Evolutionary conservation across 2,113 vertebrate genomes (phyloP), one percentile per base, ranked within the genome.

Genomic region (Dromiciops gliroides): DNA sequence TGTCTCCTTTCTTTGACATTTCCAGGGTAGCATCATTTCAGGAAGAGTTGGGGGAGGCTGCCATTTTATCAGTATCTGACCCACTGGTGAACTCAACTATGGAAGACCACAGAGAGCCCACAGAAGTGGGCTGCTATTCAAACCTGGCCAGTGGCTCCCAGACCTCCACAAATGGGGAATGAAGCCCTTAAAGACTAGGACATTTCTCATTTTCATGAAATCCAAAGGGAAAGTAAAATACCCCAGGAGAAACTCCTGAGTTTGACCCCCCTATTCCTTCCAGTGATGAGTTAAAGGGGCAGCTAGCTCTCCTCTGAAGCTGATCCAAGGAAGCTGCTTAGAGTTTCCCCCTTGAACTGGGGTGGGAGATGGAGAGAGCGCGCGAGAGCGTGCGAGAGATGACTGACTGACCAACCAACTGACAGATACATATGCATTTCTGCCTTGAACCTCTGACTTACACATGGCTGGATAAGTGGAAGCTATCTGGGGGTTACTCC

Each of bases 11-110:
- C 91, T 60, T 94, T 94, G 89, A 51, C 90, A 56, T 93, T 95
- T 96, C 91, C 89, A 92, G 44, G 93, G 44, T 11, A 89, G 51
- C 44, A 92, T 95, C 47, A 90, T 95, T 95, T 96, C 95, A 90
- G 91, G 67, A 92, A 75, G 97, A 96, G 47, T 91, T 95, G 90
- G 8, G 51, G 19, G 37, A 96, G 89, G 16, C 48, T 22, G 12
- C 26, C 96, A 23, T 28, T 93, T 95, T 95, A 94, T 96, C 89
- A 95, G 25, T 5, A 51, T 75, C 92, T 94, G 92, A 88, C 92
- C 94, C 92, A 89, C 47, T 48, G 89, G 50, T 93, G 94, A 95
- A 97, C 90, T 91, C 90, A 37, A 95, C 14, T 16, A 67, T 67
- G 19, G 90, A 92, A 92, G 16, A 53, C 52, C 16, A 28, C 92